These are phyloP conservation scores for Piaya cayana DNA, from an alignment of 2,113 vertebrate genomes.

Conservation along the genomic window DNA sequence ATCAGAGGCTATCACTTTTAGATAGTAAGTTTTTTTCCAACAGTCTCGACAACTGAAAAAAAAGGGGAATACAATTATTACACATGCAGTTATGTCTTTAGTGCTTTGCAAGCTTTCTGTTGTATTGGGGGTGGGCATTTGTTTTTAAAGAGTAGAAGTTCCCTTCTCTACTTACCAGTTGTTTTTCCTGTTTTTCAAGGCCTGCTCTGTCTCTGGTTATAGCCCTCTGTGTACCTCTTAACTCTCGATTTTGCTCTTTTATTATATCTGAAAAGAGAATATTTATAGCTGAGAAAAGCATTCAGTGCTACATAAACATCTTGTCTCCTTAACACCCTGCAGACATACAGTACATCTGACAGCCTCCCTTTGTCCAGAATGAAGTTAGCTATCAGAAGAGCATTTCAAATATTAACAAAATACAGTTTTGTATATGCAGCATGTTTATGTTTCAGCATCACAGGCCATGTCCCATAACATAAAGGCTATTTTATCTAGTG, in stretches of 20 bases:
- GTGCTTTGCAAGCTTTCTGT: background rate
- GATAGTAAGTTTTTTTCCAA: background rate
- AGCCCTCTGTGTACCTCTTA: conserved; percentile 94
- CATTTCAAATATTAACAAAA: background rate
- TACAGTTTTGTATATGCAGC: background rate
- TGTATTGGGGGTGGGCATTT: rapidly evolving
- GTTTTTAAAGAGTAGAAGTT: conserved; percentile 46
- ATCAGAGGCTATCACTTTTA: background rate
- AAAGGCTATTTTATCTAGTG: background rate
- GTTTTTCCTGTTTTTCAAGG: conserved; percentile 96
- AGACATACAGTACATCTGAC: background rate
- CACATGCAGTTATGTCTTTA: background rate
- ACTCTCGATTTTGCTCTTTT: conserved; percentile 93
- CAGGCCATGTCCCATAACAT: background rate
- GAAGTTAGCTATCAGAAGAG: background rate
- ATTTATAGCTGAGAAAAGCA: conserved; percentile 31
- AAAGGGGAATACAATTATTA: background rate
- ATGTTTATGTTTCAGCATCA: background rate
- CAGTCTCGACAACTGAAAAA: background rate
- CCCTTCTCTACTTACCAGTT: conserved; percentile 85
- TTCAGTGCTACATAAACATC: background rate
- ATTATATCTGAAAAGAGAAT: conserved; percentile 87
- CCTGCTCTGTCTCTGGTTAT: conserved; percentile 93
- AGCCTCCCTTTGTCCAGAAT: background rate
- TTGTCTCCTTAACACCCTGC: background rate